Conservation (phyloP, 2,888 invertebrate genomes). For the Drosophila paracracens region DNA sequence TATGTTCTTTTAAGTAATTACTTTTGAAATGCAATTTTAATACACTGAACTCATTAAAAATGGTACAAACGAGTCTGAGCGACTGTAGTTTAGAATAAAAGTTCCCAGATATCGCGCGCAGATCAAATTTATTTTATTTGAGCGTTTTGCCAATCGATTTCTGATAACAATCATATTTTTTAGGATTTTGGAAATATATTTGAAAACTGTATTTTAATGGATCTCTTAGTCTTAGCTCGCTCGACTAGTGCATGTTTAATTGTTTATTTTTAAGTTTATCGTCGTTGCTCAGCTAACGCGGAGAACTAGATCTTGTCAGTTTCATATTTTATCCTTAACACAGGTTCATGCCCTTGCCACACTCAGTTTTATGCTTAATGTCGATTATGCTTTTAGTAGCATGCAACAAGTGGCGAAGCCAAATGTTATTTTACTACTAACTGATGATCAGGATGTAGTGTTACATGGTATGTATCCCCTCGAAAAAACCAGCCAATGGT, state of each 20-base stretch:
- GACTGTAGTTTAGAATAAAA: background rate
- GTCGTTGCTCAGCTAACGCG: background rate
- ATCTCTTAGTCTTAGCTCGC: background rate
- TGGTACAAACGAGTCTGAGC: background rate
- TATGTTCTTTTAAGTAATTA: background rate
- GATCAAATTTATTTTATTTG: background rate
- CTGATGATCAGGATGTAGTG: slow-evolving; percentile 94
- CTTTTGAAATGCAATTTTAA: background rate
- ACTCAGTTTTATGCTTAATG: slow-evolving; percentile 9
- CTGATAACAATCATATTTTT: background rate
- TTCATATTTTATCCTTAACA: background rate
- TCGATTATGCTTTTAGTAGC: background rate
- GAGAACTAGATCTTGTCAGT: background rate
- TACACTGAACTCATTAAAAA: background rate
- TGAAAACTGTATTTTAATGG: background rate
- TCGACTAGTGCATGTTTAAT: background rate
- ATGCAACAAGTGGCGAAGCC: slow-evolving; percentile 4
- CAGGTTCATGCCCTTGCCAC: slow-evolving; percentile 8
- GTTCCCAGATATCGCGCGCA: background rate
- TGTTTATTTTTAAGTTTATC: background rate
- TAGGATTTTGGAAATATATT: background rate
- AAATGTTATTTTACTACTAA: slow-evolving; percentile 85
- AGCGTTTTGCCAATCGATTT: background rate
- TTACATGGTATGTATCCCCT: slow-evolving; percentile 91
- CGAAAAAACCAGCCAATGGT: slow-evolving; percentile 87